Evolutionary conservation across 2,888 invertebrate species (phyloP), one percentile per base, ranked within the genome.

Genomic region (Dioctria rufipes): DNA sequence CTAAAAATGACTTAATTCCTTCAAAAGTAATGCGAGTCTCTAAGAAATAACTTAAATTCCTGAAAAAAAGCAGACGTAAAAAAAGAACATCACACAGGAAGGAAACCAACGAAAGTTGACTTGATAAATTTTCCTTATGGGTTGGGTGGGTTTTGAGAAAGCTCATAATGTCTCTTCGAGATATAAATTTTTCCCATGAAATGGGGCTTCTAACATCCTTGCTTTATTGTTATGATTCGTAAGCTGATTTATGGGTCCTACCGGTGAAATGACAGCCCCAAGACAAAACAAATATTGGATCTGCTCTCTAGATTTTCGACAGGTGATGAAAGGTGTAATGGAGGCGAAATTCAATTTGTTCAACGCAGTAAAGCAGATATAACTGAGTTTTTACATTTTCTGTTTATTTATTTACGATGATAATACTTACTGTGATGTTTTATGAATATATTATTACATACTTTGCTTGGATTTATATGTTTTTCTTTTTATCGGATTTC

Each of bases 291-390:
- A 40, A 13, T 40, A 65, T 65, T 65, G 39, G 5, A 65, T 39
- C n/a, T 65, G 4, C 39, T 65, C 65, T 40, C 65, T 40, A n/a
- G 65, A 40, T 40, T 65, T 65, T 65, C 65, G 65, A 65, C 40
- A 65, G n/a, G 40, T 65, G 40, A 40, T 65, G 39, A 65, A 65
- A 65, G 40, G 40, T 65, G 65, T 40, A 65, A 65, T 25, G 25
- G 25, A 25, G 25, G 25, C 25, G 25, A 25, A 25, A 25, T 25
- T 25, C 25, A 25, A 25, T 25, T 25, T 25, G 25, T 25, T 25
- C 25, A 25, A 25, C 25, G 25, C 25, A 25, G 25, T 25, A 25
- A 25, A 25, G 25, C 39, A 5, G 40, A 40, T 42, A 65, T 9
- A 65, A 65, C 39, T 39, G 39, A 25, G 39, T 63, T 63, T 37